phyloP scores from a whole-genome alignment of 30 jellyfish, hydroid and myxozoan genomes.

The Nemopilema nomurai region DNA sequence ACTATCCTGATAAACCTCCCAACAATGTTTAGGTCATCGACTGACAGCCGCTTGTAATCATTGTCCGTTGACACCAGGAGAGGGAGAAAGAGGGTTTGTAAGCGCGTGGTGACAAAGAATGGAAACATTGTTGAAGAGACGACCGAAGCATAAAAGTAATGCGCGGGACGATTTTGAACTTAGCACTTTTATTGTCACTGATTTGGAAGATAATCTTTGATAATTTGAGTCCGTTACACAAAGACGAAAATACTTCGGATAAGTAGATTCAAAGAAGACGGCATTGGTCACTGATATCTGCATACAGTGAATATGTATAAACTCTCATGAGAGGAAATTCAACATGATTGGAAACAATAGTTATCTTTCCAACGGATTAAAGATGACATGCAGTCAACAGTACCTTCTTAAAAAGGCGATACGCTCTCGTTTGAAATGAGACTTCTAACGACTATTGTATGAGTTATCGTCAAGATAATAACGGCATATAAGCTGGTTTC shows the following conservation, averaged over 20 bases:
- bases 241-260: background rate
- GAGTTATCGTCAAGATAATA: background rate
- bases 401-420: background rate
- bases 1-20: background rate
- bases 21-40: background rate
- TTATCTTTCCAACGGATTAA: background rate
- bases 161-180: conserved; percentile 38
- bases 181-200: conserved; percentile 20
- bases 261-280: conserved; percentile 25
- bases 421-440: background rate
- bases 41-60: background rate
- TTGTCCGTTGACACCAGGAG: background rate
- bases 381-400: background rate
- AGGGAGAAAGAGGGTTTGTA: background rate
- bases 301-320: conserved; percentile 24
- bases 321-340: conserved; percentile 43
- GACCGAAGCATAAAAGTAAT: conserved; percentile 21
- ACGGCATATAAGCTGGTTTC: background rate
- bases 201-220: conserved; percentile 37
- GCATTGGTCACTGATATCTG: conserved; percentile 44
- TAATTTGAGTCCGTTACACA: conserved; percentile 46
- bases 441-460: background rate
- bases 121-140: conserved; percentile 10
- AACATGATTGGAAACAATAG: conserved; percentile 16
- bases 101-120: conserved; percentile 25